Evolutionary conservation across 1,140 invertebrate genomes (phyloP).

Genomic region (Pachyrhynchus sulphureomaculatus): DNA sequence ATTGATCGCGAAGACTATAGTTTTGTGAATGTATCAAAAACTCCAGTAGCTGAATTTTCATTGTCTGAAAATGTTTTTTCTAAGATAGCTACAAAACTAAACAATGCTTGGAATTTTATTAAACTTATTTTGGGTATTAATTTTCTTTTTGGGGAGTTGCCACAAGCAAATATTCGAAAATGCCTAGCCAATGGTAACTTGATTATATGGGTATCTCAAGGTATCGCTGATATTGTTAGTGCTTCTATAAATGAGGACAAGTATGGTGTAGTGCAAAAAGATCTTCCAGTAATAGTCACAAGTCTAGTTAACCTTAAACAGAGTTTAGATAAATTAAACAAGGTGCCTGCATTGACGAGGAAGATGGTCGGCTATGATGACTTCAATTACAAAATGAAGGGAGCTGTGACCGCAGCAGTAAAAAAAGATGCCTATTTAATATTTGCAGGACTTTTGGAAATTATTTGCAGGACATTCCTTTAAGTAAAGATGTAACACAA

Average conservation of each 20-base stretch:
- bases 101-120: slow-evolving; percentile 13
- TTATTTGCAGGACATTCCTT: slow-evolving; percentile 66
- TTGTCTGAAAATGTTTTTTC: slow-evolving; percentile 8
- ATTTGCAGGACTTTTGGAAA: slow-evolving; percentile 67
- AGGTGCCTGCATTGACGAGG: slow-evolving; percentile 61
- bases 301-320: slow-evolving; percentile 66
- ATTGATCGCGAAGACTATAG: slow-evolving; percentile 15
- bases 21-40: slow-evolving; percentile 28
- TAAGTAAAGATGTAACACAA: slow-evolving; percentile 48
- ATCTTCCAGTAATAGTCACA: slow-evolving; percentile 68
- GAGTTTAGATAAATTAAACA: slow-evolving; percentile 69
- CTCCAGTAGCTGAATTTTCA: slow-evolving; percentile 1
- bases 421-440: slow-evolving; percentile 75
- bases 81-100: slow-evolving; percentile 29
- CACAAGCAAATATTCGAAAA: slow-evolving; percentile 65
- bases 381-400: slow-evolving; percentile 62
- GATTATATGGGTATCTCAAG: slow-evolving; percentile 69
- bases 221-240: slow-evolving; percentile 65
- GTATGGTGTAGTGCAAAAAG: slow-evolving; percentile 78
- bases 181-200: slow-evolving; percentile 65
- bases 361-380: slow-evolving; percentile 61
- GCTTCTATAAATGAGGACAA: slow-evolving; percentile 72
- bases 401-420: slow-evolving; percentile 61
- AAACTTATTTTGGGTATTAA: slow-evolving; percentile 63
- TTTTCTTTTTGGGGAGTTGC: slow-evolving; percentile 70